phyloP scores from a whole-genome alignment of 2,113 vertebrate genomes.

The Pseudopipra pipra region DNA sequence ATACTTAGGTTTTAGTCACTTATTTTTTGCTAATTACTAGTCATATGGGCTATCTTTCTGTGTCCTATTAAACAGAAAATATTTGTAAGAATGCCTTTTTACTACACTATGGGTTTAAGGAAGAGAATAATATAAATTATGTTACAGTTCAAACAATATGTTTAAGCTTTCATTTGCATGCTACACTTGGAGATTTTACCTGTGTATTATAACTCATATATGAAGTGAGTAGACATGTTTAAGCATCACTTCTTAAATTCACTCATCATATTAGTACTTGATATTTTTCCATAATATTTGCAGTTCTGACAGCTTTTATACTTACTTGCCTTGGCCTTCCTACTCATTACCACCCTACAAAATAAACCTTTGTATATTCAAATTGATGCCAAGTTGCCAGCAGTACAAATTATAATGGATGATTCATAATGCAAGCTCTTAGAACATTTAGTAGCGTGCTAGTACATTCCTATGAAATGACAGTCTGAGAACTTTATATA shows the following conservation, averaged over 20 bases:
- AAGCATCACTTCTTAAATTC: background rate
- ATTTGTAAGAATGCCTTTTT: background rate
- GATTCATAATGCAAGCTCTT: slow-evolving; percentile 33
- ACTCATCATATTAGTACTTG: background rate
- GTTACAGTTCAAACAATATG: background rate
- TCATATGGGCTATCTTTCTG: background rate
- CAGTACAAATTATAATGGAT: background rate
- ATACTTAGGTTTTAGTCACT: background rate
- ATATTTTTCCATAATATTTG: background rate
- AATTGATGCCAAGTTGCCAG: slow-evolving; percentile 18
- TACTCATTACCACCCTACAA: background rate
- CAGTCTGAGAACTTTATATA: background rate
- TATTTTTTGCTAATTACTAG: background rate
- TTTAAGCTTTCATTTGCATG: background rate
- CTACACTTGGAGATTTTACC: background rate
- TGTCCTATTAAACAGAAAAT: background rate
- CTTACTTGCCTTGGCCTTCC: background rate
- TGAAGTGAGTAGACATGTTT: background rate
- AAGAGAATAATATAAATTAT: background rate
- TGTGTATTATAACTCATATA: background rate
- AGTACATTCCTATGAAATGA: background rate
- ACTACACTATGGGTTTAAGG: background rate
- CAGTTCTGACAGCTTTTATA: background rate
- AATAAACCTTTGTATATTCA: background rate
- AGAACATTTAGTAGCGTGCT: background rate